Base-by-base conservation (phyloP, 2,888 invertebrate species). In the Amblyjoppa proteus region DNA sequence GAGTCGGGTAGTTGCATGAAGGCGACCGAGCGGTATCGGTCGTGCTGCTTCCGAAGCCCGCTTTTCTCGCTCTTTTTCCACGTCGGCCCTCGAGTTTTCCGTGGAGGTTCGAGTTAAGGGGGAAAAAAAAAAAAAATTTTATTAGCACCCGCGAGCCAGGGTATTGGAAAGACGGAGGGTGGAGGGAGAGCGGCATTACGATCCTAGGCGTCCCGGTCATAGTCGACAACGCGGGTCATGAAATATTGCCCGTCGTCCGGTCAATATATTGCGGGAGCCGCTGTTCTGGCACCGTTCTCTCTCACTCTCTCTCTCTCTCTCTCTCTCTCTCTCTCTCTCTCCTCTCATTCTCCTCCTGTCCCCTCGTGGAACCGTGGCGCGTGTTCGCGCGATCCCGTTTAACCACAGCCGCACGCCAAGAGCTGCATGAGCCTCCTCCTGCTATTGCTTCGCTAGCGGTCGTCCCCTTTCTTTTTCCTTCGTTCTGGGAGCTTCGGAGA, bases 231-330 rank as follows among this genome's bases (percentile, higher is more conserved):
- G 83, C 87, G 84, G 84, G 61, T 73, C 84, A 87, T 89, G 89
- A 89, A 91, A 89, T 90, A 88, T 87, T 64, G 83, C 81, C 79
- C 87, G 88, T 78, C 87, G 88, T 88, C 89, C 86, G 70, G 85
- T 89, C 88, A 89, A 91, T 91, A 89, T 91, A 90, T 89, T 89
- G 88, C 88, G 85, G 83, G 87, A 87, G 88, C 88, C 61, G 61
- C 34, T 49, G 86, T 81, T 76, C 88, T 31, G 28, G 49, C 28
- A 45, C 45, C 13, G 11, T 13, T 20, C 51, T 76, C 51, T 68
- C 13, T 34, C 76, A 61, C 49, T 4, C 34, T 20, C 69, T 25
- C 58, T 49, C 34, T 20, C 69, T 25, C 58, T 49, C 41, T 13
- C 31, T 41, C 41, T 41, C 13, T 20, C 0, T 20, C 20, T 49